Base-by-base conservation (phyloP, 2,888 invertebrate species). In the Sinelater perroti region DNA sequence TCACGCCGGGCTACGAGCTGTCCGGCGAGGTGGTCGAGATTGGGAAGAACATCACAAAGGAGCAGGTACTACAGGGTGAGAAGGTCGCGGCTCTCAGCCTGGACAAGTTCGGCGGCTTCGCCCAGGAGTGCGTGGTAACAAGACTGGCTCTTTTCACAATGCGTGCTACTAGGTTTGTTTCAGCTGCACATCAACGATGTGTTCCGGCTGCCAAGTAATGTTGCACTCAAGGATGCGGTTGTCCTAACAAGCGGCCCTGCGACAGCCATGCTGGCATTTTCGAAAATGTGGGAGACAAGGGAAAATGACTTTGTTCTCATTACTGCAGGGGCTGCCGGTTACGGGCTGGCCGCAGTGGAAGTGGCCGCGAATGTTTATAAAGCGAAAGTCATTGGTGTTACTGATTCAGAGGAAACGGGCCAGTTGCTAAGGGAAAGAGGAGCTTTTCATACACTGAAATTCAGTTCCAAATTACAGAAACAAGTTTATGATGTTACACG, bases 351-450 rank as follows among this genome's bases (percentile, higher is more conserved):
- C 52, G 85, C 86, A 31, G 83, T 88, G 13, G 89, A 89, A 76
- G 79, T 89, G 35, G 88, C 88, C 31, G 82, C 85, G 7, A 87
- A 86, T 74, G 81, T 88, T 40, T 88, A 84, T 68, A 83, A 83
- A 71, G 83, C 87, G 18, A 83, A 86, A 78, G 88, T 88, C 2
- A 85, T 89, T 65, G 88, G 84, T n/a, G 83, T 87, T n/a, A 85
- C 85, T 59, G 83, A 83, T 30, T 81, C 84, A 0, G 85, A 85
- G 72, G 83, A 84, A 51, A 82, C 83, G 61, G 83, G 84, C 5
- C 77, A 80, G 24, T 67, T 85, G 10, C 79, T 86, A 7, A 74
- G 87, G 54, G 80, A 83, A 35, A 82, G 82, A 69, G 89, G 89
- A 24, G 88, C 88, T 1, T 84, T 83, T 70, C 80, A 84, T 33